phyloP scores from a whole-genome alignment of 1,140 invertebrate species.

The Wasmannia auropunctata region DNA sequence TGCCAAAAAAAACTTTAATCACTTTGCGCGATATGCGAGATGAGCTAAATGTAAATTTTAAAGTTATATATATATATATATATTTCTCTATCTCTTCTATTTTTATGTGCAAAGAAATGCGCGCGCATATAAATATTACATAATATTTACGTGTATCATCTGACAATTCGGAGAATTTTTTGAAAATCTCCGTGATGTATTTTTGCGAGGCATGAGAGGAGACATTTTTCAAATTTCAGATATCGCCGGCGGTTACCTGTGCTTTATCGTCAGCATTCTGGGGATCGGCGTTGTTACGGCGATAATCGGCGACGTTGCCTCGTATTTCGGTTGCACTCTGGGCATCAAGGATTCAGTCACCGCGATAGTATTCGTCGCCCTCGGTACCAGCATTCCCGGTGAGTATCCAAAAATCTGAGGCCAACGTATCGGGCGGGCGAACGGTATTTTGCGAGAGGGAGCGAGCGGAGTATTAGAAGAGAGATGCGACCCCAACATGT shows the following conservation, averaged over 20 bases:
- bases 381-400: conserved; percentile 99
- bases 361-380: conserved; percentile 97
- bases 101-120: neutral
- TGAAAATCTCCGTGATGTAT: neutral
- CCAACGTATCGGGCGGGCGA: neutral
- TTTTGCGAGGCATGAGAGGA: neutral
- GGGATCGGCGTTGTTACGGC: conserved; percentile 98
- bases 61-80: neutral
- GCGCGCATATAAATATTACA: too few relatives aligned
- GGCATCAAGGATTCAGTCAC: conserved; percentile 98
- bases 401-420: conserved; percentile 75
- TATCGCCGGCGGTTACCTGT: conserved; percentile 95
- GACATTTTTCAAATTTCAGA: conserved; percentile 85
- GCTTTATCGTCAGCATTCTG: conserved; percentile 97
- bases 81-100: neutral
- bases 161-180: neutral
- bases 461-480: neutral
- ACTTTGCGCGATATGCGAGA: too few relatives aligned
- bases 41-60: too few relatives aligned
- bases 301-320: conserved; percentile 97
- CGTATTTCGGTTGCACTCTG: conserved; percentile 98
- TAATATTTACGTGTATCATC: neutral
- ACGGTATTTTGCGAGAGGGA: neutral
- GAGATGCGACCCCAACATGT: conserved; percentile 2
- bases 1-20: too few relatives aligned